Percentiles rank a stretch among this genome's conserved stretches.
Conservation (phyloP, 1,140 invertebrate species). For the Drosophila tani region DNA sequence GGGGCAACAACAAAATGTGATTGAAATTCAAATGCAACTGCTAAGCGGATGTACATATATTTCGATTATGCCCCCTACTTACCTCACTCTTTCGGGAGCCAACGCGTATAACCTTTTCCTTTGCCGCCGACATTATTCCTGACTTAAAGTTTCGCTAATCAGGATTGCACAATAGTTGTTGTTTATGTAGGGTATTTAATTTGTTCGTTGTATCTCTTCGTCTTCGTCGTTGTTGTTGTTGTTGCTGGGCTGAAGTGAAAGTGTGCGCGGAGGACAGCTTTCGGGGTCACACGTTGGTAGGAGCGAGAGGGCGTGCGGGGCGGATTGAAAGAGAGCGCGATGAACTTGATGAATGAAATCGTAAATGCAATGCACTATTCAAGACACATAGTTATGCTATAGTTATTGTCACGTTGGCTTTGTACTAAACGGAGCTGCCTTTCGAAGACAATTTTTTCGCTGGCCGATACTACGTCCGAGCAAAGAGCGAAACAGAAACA, state of each 20-base stretch:
- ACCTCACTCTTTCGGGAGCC: constrained; percentile 90
- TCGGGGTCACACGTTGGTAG: constrained; percentile 62
- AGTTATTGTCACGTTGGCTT: constrained; percentile 68
- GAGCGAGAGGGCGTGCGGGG: constrained; percentile 4
- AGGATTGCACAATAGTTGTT: constrained; percentile 70
- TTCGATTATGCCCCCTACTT: constrained; percentile 45
- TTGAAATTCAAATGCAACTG: constrained; percentile 75
- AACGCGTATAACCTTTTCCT: constrained; percentile 86
- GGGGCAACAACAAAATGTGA: constrained; percentile 38
- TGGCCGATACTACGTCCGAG: constrained; percentile 80
- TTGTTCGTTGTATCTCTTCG: constrained; percentile 15
- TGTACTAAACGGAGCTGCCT: constrained; percentile 49
- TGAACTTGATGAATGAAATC: constrained; percentile 70
- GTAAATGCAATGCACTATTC: constrained; percentile 56
- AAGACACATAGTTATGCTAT: constrained; percentile 61
- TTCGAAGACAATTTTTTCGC: constrained; percentile 45
- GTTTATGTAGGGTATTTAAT: constrained; percentile 32
- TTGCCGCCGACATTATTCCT: constrained; percentile 50
- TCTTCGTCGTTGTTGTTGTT: constrained; percentile 15
- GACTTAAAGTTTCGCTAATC: constrained; percentile 32
- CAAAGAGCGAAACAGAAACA: constrained; percentile 32
- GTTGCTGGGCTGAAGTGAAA: constrained; percentile 59
- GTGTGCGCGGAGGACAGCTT: constrained; percentile 53
- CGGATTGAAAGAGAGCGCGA: constrained; percentile 8
- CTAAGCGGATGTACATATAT: constrained; percentile 58